Evolutionary conservation across 2,113 vertebrate species (phyloP), one percentile per base, ranked within the genome.

Genomic region (Clarias magur): DNA sequence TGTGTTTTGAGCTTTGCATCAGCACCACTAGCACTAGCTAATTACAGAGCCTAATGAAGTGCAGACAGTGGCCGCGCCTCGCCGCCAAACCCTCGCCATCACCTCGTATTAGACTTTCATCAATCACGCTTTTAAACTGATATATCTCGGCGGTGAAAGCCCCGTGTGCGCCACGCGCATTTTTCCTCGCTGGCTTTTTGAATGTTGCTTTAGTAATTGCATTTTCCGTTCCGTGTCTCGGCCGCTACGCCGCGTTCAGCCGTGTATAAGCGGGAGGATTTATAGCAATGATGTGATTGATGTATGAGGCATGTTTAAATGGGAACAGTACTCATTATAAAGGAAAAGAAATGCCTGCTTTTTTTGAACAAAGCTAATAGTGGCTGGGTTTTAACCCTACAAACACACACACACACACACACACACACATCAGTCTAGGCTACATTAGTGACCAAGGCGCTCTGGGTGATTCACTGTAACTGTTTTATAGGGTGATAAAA

Each of bases 11-110:
- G 96, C 95, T 96, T 96, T 96, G 96, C 94, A 94, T 96, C 97
- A 96, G 97, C 97, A 97, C 96, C 95, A 96, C 95, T 92, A 95
- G 95, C 96, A 95, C 95, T 95, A 96, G 96, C 97, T 99, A 98
- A 99, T 99, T 98, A 98, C 96, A 95, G 95, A 94, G 96, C 95
- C 96, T 98, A 97, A 99, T 98, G 97, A 98, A 98, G 97, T 97
- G 95, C 96, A 95, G 94, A 96, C 96, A 97, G 96, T 96, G 97
- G 97, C 96, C 96, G 96, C 96, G 96, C 95, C 95, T 97, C 94
- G 92, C 96, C 91, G 94, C 94, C 89, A 95, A 93, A 97, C 96
- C 95, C 94, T 95, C 96, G 96, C 96, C 94, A 96, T 99, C 98
- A 95, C 93, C 95, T 97, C 92, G 92, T 95, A 97, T 99, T 98